Conservation (phyloP, 1,140 invertebrate genomes). For the Oryzaephilus surinamensis region DNA sequence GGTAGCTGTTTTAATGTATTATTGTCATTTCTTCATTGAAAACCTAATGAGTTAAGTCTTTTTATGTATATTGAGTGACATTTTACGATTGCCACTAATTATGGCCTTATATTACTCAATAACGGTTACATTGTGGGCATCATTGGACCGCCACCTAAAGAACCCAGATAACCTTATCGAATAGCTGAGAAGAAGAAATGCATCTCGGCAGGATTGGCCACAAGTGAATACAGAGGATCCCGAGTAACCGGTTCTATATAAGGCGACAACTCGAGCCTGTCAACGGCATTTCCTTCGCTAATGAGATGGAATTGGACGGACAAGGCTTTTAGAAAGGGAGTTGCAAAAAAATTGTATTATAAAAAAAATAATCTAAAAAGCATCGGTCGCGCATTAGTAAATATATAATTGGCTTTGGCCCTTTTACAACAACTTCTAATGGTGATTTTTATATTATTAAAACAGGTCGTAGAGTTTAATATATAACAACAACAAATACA, state of each 20-base stretch:
- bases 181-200: constrained; percentile 27
- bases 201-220: constrained; percentile 24
- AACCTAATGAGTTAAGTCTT: no score
- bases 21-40: no score
- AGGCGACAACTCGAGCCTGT: constrained; percentile 32
- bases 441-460: constrained; percentile 11
- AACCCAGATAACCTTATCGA: constrained; percentile 32
- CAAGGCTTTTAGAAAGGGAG: constrained; percentile 27
- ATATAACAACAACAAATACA: no score
- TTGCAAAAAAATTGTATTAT: no score
- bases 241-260: constrained; percentile 35
- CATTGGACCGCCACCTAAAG: constrained; percentile 24
- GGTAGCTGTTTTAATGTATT: no score
- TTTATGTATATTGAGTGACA: no score
- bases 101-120: constrained; percentile 28
- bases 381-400: no score
- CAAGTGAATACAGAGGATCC: constrained; percentile 24
- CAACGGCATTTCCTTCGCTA: constrained; percentile 35
- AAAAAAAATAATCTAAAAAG: constrained; percentile 25
- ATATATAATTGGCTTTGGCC: no score
- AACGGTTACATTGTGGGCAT: constrained; percentile 27
- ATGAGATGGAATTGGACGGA: constrained; percentile 38
- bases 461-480: constrained; percentile 10
- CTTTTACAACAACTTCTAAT: constrained; percentile 11
- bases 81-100: constrained; percentile 25